phyloP scores from a whole-genome alignment of 2,113 vertebrate genomes.

The Chrysemys picta region DNA sequence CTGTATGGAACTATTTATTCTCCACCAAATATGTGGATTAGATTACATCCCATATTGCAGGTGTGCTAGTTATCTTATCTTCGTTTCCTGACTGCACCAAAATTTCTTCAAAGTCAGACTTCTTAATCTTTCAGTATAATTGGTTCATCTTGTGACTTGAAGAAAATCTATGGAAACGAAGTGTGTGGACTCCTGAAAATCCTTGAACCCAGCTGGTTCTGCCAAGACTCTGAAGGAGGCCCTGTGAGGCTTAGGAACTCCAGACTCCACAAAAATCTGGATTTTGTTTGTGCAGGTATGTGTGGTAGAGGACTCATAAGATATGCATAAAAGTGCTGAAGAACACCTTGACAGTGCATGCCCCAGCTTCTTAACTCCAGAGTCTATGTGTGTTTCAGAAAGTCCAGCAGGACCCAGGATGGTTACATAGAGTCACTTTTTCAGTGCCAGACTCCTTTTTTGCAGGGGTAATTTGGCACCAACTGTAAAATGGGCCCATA shows the following conservation, averaged over 20 bases:
- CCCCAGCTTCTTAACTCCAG: no score
- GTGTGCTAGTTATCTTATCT: neutral
- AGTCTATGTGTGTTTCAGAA: no score
- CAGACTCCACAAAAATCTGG: neutral
- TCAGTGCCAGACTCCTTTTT: neutral
- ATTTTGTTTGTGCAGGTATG: neutral
- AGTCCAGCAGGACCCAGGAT: no score
- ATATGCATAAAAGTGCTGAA: no score
- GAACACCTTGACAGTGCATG: no score
- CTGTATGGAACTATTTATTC: neutral
- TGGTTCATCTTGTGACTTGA: neutral
- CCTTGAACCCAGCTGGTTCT: neutral
- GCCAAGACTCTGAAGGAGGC: neutral
- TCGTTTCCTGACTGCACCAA: neutral
- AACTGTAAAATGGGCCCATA: neutral
- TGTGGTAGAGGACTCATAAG: neutral
- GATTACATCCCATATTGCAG: neutral
- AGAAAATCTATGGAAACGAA: neutral
- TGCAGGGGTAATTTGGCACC: neutral
- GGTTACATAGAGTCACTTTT: neutral
- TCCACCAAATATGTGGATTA: neutral
- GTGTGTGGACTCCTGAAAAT: neutral
- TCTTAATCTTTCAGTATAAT: neutral
- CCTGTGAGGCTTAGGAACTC: neutral
- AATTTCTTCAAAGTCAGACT: neutral